phyloP scores from a whole-genome alignment of 30 jellyfish, hydroid and myxozoan genomes.

The Pelagia noctiluca region DNA sequence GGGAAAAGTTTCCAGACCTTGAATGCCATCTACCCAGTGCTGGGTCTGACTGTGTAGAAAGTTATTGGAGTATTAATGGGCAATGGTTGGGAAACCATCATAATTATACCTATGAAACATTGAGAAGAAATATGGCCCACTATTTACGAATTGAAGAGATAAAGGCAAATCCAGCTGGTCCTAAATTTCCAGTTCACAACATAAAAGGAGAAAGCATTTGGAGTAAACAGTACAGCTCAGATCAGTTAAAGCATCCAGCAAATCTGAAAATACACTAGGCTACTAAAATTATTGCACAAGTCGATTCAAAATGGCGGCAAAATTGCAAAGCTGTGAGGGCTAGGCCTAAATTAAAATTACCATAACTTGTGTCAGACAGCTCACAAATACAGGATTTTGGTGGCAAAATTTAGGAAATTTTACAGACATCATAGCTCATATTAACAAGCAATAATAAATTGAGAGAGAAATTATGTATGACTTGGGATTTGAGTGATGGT shows the following conservation, averaged over 20 bases:
- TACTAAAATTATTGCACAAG: too few relatives aligned
- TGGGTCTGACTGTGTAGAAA: neutral
- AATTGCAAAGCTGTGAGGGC: too few relatives aligned
- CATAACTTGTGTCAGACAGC: too few relatives aligned
- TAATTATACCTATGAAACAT: neutral
- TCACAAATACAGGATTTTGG: too few relatives aligned
- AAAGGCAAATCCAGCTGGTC: neutral
- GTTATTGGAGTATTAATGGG: neutral
- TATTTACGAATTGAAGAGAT: neutral
- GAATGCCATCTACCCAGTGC: neutral
- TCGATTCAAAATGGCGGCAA: too few relatives aligned
- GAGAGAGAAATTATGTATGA: too few relatives aligned
- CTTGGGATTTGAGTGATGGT: too few relatives aligned
- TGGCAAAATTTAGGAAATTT: too few relatives aligned
- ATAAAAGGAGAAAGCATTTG: neutral
- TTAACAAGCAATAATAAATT: too few relatives aligned
- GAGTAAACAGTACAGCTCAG: neutral
- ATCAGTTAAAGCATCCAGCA: neutral
- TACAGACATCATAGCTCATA: too few relatives aligned
- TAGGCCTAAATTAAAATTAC: too few relatives aligned
- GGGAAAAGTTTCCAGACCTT: neutral
- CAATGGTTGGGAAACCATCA: neutral
- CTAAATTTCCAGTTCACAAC: neutral
- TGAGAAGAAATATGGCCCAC: slow-evolving; percentile 1
- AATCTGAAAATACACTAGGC: too few relatives aligned